These are phyloP conservation scores for Zosterops pallidus DNA, from an alignment of 2,113 vertebrate species.

Conservation along the genomic window DNA sequence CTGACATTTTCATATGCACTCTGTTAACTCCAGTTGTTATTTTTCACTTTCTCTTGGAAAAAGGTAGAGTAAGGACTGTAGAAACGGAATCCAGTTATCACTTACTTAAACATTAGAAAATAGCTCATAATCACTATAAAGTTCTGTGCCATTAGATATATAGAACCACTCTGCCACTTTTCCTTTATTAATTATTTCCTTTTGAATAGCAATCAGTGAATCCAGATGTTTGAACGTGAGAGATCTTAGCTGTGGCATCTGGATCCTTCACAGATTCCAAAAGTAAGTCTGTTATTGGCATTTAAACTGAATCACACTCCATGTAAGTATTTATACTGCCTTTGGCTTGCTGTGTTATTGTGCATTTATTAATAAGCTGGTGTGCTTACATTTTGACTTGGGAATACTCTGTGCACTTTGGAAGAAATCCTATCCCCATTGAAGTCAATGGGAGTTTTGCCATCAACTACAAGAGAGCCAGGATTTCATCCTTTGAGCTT, in stretches of 20 bases:
- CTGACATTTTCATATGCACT: not conserved
- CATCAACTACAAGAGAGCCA: not conserved
- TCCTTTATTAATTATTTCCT: conserved; percentile 68
- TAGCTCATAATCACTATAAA: conserved; percentile 22
- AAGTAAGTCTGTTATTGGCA: conserved; percentile 51
- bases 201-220: conserved; percentile 30
- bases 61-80: not conserved
- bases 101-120: conserved; percentile 23
- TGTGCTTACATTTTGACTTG: conserved; percentile 37
- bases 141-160: conserved; percentile 19
- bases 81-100: conserved; percentile 7
- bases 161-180: conserved; percentile 47
- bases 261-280: conserved; percentile 36
- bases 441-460: conserved; percentile 59
- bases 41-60: conserved; percentile 26
- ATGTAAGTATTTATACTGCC: conserved; percentile 14
- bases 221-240: conserved; percentile 53
- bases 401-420: conserved; percentile 46
- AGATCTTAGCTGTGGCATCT: conserved; percentile 40
- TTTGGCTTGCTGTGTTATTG: conserved; percentile 47
- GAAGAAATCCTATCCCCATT: conserved; percentile 56
- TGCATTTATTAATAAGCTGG: conserved; percentile 35
- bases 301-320: conserved; percentile 27
- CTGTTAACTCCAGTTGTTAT: not conserved
- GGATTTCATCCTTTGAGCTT: conserved; percentile 11